Evolutionary conservation across 1,140 invertebrate species (phyloP).

Genomic region (Acyrthosiphon pisum): DNA sequence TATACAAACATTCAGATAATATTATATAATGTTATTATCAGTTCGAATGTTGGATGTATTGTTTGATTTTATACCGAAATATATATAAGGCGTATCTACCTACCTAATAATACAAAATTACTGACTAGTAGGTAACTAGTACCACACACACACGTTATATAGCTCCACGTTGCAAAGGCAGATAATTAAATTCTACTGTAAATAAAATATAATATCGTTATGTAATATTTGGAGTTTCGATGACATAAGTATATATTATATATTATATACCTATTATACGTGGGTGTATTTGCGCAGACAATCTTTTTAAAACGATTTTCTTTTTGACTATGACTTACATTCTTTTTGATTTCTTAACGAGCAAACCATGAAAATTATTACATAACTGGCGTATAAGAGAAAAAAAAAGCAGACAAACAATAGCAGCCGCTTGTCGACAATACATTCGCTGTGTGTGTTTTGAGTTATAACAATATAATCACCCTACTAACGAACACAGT

Average conservation of each 20-base stretch:
- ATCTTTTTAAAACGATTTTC: not conserved
- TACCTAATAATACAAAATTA: not conserved
- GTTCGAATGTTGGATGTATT: not conserved
- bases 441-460: not conserved
- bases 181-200: not conserved
- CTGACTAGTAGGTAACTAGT: not conserved
- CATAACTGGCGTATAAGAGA: not conserved
- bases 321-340: not conserved
- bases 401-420: not conserved
- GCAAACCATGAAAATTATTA: not conserved
- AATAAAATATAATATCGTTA: not conserved
- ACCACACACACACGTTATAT: not conserved
- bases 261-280: not conserved
- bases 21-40: not conserved
- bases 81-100: not conserved
- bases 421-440: not conserved
- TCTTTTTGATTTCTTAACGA: not conserved
- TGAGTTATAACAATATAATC: constrained; percentile 18
- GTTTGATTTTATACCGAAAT: not conserved
- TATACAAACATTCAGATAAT: not conserved
- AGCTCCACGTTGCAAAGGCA: not conserved
- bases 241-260: not conserved
- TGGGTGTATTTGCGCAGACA: not conserved
- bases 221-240: not conserved
- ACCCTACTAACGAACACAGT: constrained; percentile 1